These are phyloP conservation scores for Peromyscus nudipes DNA, from an alignment of 2,797 vertebrate species.

Conservation along the genomic window DNA sequence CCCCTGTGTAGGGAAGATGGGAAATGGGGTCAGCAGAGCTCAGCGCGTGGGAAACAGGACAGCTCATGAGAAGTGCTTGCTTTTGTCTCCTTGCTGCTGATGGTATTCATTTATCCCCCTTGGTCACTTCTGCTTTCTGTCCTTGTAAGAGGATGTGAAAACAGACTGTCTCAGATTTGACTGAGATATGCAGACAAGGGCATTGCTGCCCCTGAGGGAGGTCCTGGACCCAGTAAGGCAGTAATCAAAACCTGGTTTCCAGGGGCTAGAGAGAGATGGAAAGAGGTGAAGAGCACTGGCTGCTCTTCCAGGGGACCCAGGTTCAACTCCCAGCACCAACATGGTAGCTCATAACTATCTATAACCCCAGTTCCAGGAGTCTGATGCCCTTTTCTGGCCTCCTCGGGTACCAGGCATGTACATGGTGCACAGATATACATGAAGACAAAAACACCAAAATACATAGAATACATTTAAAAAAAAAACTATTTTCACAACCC, in stretches of 20 bases:
- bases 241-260: neutral
- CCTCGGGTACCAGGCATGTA: neutral
- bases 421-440: neutral
- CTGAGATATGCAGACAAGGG: neutral
- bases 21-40: neutral
- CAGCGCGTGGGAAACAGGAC: neutral
- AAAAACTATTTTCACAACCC: neutral
- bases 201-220: neutral
- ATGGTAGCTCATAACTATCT: neutral
- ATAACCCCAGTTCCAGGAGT: neutral
- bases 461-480: neutral
- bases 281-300: neutral
- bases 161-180: neutral
- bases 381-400: neutral
- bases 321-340: neutral
- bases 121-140: neutral
- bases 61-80: neutral
- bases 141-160: neutral
- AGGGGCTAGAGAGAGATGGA: neutral
- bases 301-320: too few species aligned
- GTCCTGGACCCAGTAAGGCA: neutral
- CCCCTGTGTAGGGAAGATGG: conserved; percentile 88
- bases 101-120: neutral
- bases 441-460: neutral
- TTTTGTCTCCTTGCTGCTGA: neutral